Base-by-base conservation (phyloP, 2,888 invertebrate species). In the Microctonus hyperodae region DNA sequence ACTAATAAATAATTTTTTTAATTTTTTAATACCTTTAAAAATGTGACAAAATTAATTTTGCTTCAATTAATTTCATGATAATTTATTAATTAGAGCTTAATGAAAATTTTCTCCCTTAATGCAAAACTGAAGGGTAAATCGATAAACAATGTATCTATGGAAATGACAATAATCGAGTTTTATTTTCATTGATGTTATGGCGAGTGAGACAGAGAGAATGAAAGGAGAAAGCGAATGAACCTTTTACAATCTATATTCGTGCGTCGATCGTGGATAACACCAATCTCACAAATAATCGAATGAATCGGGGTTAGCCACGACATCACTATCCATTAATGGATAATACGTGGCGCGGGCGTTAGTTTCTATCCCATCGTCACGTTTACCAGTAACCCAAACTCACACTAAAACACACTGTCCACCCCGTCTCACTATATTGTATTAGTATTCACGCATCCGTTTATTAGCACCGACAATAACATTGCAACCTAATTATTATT, bases 291-390 rank as follows among this genome's bases (percentile, higher is more conserved):
- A 78, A 77, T 79, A 79, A 80, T 79, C 75, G 76, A 79, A 79
- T 77, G 75, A 80, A 79, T 79, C 73, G 71, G 73, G 76, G 76
- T 75, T 75, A 70, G 68, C 77, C 76, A 72, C 75, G 73, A 75
- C 78, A 78, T 75, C 76, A 75, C 76, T 77, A 77, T 77, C 78
- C 77, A 79, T 80, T 80, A 80, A 78, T 72, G 77, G 75, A 79
- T 79, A 79, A 80, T 78, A 74, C 75, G 65, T 56, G 70, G 56
- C 67, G 69, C 73, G 75, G 76, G 77, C 76, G 72, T 75, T 72
- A 73, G 44, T 51, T 53, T 70, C 69, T 66, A 67, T 65, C 69
- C 65, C 69, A 64, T 69, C 69, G 64, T 61, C 64, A 37, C 62
- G 51, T 51, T 33, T 58, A n/a, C 40, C 57, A n/a, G n/a, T 51